Evolutionary conservation across 2,113 vertebrate species (phyloP).

Genomic region (Pyxicephalus adspersus): DNA sequence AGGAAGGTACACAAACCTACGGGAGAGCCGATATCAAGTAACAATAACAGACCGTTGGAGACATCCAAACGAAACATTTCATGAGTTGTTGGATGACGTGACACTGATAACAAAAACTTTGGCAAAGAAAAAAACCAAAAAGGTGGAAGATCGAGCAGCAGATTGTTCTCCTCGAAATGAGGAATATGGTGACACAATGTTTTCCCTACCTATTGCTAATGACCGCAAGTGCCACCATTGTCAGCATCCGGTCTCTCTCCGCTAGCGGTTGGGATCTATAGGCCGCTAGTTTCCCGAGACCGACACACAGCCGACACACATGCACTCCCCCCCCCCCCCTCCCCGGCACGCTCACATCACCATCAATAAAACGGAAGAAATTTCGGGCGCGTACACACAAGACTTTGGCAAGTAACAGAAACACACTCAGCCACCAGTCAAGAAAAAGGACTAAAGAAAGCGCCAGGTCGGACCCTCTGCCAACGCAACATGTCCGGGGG

Average conservation of each 20-base stretch:
- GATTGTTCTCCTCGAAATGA: not conserved
- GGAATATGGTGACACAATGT: not conserved
- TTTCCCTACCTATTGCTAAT: constrained; percentile 30
- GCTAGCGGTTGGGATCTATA: not conserved
- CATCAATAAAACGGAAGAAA: constrained; percentile 36
- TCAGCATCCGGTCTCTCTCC: not conserved
- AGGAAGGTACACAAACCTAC: too few relatives aligned
- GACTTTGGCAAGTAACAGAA: constrained; percentile 64
- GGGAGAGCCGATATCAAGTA: too few relatives aligned
- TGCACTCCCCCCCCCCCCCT: not conserved
- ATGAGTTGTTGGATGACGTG: not conserved
- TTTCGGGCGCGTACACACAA: constrained; percentile 72
- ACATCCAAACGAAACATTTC: too few relatives aligned
- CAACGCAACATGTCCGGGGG: constrained; percentile 15
- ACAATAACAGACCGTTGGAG: too few relatives aligned
- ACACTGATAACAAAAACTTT: not conserved
- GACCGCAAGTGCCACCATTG: not conserved
- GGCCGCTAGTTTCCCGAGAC: not conserved
- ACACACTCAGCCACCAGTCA: constrained; percentile 83
- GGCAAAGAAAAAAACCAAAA: not conserved
- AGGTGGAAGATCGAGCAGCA: not conserved
- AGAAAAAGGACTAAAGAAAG: constrained; percentile 71
- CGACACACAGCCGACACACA: not conserved
- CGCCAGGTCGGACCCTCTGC: constrained; percentile 15
- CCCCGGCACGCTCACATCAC: constrained; percentile 1